Base-by-base conservation (phyloP, 1,140 invertebrate genomes). In the Pogonognathellus flavescens region DNA sequence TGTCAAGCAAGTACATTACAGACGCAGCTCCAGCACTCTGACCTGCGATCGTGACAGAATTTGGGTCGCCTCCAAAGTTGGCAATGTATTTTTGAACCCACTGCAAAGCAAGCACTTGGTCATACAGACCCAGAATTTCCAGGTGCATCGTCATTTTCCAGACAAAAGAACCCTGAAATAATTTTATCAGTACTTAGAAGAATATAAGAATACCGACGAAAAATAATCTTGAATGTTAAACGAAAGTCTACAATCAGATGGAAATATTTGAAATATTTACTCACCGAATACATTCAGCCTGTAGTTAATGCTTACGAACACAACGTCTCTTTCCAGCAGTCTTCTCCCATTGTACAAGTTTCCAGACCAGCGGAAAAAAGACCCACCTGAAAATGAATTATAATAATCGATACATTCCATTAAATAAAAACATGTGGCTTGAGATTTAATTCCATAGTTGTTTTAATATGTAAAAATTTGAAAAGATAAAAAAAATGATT, bases 241-340 rank as follows among this genome's bases (percentile, higher is more conserved):
- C 6, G 6, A 22, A 22, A n/a, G 59, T 8, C 6, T 3, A 66
- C 22, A 66, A n/a, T 66, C 14, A 66, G 4, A 10, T 66, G 22
- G 7, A 25, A 18, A 14, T 1, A 3, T 20, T 49, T 4, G 20
- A 70, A 70, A 16, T 6, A 59, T 5, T 59, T 25, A n/a, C n/a
- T n/a, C 53, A 80, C 76, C 81, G 16, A 83, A 50, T 16, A 86
- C 62, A 10, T 70, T 70, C 14, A 86, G 20, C 14, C 85, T 81
- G 66, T 86, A 86, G 31, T 86, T 86, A 31, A 86, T 82, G 9
- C 59, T 83, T 5, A 86, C 85, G 16, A 57, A 49, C 13, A 86
- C 85, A 6, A 86, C 31, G 31, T 86, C 85, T 52, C 81, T 25
- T 11, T 83, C 81, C 49, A 86, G 8, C 10, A 86, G 9, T 16